Percentiles rank a stretch among this genome's conserved stretches.
phyloP scores from a whole-genome alignment of 2,113 vertebrate species.

The Tamias sibiricus region DNA sequence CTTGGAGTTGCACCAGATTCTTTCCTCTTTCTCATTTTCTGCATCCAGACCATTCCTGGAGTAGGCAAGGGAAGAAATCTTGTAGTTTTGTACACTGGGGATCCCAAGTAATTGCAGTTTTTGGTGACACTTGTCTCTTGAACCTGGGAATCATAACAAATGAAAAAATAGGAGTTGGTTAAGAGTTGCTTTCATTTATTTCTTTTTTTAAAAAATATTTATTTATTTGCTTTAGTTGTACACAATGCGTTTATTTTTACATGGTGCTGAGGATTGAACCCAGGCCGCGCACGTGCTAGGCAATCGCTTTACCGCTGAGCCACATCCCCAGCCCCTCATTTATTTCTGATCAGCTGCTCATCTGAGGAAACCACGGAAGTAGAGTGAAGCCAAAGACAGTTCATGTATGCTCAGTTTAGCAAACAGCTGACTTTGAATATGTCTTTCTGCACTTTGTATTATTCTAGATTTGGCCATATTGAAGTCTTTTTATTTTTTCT shows the following conservation, averaged over 20 bases:
- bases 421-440: slow-evolving; percentile 3
- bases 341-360: slow-evolving; percentile 37
- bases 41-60: slow-evolving; percentile 12
- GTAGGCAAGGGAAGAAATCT: neutral
- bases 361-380: neutral
- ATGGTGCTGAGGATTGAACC: too few species aligned
- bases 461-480: neutral
- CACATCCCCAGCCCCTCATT: too few species aligned
- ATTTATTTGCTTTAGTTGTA: too few species aligned
- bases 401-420: neutral
- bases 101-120: neutral
- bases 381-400: neutral
- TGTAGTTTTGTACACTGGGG: neutral
- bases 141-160: slow-evolving; percentile 12
- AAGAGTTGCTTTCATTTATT: slow-evolving; percentile 49
- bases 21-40: neutral
- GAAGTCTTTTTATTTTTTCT: too few species aligned
- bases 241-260: too few species aligned
- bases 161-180: slow-evolving; percentile 32
- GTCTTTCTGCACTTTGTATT: neutral
- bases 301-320: too few species aligned
- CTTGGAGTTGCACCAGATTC: slow-evolving; percentile 32
- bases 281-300: too few species aligned
- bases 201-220: too few species aligned
- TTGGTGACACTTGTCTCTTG: neutral